Percentiles rank a stretch among this genome's conserved stretches.
These are phyloP conservation scores for Chymomyza fuscimana DNA, from an alignment of 2,888 invertebrate species.

Conservation along the genomic window DNA sequence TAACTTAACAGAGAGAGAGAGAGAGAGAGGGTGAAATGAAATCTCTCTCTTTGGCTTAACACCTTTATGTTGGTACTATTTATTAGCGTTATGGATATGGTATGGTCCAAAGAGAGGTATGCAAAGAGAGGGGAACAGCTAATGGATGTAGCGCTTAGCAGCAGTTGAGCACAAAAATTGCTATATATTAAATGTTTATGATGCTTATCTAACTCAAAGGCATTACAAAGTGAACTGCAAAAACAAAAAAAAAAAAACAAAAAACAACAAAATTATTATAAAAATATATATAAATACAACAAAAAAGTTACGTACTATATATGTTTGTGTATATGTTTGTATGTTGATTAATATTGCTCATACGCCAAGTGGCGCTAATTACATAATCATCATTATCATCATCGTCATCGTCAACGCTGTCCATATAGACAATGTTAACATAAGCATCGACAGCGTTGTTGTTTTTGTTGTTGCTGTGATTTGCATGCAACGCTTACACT, in stretches of 20 bases:
- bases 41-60: not conserved
- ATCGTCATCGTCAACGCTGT: constrained; percentile 9
- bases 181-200: constrained; percentile 15
- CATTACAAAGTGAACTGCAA: constrained; percentile 10
- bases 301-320: not conserved
- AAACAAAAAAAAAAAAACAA: constrained; percentile 7
- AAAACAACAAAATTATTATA: not conserved
- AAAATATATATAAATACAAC: not conserved
- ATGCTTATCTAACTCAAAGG: constrained; percentile 42
- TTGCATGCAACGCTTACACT: constrained; percentile 54
- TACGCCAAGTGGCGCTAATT: constrained; percentile 54
- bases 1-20: not conserved
- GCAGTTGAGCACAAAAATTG: not conserved
- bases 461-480: constrained; percentile 33
- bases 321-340: not conserved
- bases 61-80: constrained; percentile 33
- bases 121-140: not conserved
- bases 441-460: not conserved
- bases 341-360: constrained; percentile 40
- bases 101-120: too few species aligned
- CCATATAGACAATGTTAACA: constrained; percentile 22
- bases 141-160: not conserved
- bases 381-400: constrained; percentile 47
- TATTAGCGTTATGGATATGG: constrained; percentile 37
- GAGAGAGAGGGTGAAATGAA: not conserved